Evolutionary conservation across 2,113 vertebrate genomes (phyloP), one percentile per base, ranked within the genome.

Genomic region (Phrynosoma platyrhinos): DNA sequence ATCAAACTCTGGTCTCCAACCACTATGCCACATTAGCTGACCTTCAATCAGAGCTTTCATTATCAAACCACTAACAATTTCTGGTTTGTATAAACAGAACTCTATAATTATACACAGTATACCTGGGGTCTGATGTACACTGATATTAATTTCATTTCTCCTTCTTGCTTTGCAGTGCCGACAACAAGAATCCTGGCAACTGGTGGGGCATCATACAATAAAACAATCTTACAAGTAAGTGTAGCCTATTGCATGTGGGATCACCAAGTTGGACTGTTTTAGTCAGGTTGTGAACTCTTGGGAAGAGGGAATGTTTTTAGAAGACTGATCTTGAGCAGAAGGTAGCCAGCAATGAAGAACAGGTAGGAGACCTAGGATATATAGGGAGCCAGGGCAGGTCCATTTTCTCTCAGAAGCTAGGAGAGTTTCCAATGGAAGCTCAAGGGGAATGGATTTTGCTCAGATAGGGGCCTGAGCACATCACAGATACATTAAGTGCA

Each of bases 151-250:
- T 86, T 77, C 4, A 42, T 27, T 27, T 55, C 68, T 83, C 71
- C 90, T 47, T 90, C 80, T 95, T 94, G 74, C 83, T 74, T 95
- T 97, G 66, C 82, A 99, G 98, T 97, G 97, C 94, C 98, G 72
- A 97, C 94, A 91, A 98, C 97, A 86, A 97, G 97, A 93, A 98
- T 99, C 87, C 84, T 99, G 94, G 99, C 99, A 16, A 99, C 99
- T 0, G 99, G 99, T 82, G 98, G 99, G 0, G 98, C 98, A 2
- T 99, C 99, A 7, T 94, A 96, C 1, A 99, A 99, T 82, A 94
- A 90, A 87, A 97, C 97, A 25, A 98, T 99, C 42, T 95, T 99
- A 53, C 98, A 99, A 97, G 99, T 99, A 91, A 79, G 94, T 36
- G 1, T 30, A n/a, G 23, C 23, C 47, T 83, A 9, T 23, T 78